Evolutionary conservation across 2,113 vertebrate genomes (phyloP).

Genomic region (Pteropus alecto): DNA sequence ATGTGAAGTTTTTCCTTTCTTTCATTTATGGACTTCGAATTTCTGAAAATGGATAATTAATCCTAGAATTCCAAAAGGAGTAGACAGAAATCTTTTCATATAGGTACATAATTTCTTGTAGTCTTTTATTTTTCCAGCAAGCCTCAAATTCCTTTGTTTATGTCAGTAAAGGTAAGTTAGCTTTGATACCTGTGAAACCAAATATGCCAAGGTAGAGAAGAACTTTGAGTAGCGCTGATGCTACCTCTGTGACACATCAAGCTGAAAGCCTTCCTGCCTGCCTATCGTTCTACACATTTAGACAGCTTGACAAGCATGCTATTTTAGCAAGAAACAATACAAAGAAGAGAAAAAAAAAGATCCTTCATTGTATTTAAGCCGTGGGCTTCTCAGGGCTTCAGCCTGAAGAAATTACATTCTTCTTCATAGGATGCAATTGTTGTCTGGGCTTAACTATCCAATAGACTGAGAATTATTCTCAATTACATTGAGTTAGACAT

Average conservation of each 20-base stretch:
- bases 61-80: neutral
- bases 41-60: slow-evolving; percentile 8
- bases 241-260: slow-evolving; percentile 26
- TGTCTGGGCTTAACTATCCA: slow-evolving; percentile 48
- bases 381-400: slow-evolving; percentile 13
- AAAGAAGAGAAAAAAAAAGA: slow-evolving; percentile 49
- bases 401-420: slow-evolving; percentile 46
- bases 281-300: slow-evolving; percentile 56
- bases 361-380: slow-evolving; percentile 48
- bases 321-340: slow-evolving; percentile 73
- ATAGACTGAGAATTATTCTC: slow-evolving; percentile 52
- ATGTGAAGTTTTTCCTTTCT: neutral
- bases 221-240: neutral
- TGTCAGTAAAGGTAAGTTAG: neutral
- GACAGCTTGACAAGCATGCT: slow-evolving; percentile 60
- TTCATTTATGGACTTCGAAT: neutral
- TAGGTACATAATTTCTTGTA: neutral
- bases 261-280: slow-evolving; percentile 37
- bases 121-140: slow-evolving; percentile 26
- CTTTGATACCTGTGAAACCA: slow-evolving; percentile 2
- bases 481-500: slow-evolving; percentile 49
- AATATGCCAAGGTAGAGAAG: neutral
- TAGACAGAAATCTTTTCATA: neutral
- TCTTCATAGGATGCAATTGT: slow-evolving; percentile 53
- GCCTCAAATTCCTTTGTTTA: neutral